phyloP scores from a whole-genome alignment of 2,888 invertebrate genomes.

The Noctuana brunneofusca region DNA sequence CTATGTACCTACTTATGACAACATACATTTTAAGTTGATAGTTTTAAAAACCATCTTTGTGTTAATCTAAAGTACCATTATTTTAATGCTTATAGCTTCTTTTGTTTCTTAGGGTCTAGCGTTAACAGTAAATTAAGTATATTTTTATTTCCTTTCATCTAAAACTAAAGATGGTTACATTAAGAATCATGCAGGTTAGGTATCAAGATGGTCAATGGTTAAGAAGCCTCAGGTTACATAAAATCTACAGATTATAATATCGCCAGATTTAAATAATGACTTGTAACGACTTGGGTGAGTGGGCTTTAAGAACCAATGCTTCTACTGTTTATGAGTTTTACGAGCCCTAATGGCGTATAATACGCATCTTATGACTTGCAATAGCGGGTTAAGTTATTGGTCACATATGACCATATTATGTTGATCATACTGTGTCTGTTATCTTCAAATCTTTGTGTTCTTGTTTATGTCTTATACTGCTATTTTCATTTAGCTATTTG shows the following conservation, averaged over 20 bases:
- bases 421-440: background rate
- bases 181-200: background rate
- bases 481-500: background rate
- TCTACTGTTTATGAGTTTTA: constrained; percentile 57
- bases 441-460: background rate
- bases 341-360: constrained; percentile 63
- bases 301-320: constrained; percentile 39
- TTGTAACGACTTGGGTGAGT: constrained; percentile 14
- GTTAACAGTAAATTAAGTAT: no score
- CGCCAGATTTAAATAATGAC: constrained; percentile 19
- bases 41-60: background rate
- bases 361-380: constrained; percentile 58
- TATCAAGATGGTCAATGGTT: background rate
- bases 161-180: background rate
- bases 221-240: no score
- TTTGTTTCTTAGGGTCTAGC: no score
- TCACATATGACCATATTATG: constrained; percentile 38
- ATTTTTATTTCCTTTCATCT: no score
- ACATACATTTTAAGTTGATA: background rate
- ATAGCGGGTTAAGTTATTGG: constrained; percentile 59
- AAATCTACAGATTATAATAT: constrained; percentile 1
- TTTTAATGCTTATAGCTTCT: background rate
- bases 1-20: background rate
- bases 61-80: background rate
- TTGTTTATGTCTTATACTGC: background rate